A percentile compares a stretch with the other conserved stretches of the same genome.
These are phyloP conservation scores for Pomacea canaliculata DNA, from an alignment of 2,888 invertebrate genomes.

Conservation along the genomic window DNA sequence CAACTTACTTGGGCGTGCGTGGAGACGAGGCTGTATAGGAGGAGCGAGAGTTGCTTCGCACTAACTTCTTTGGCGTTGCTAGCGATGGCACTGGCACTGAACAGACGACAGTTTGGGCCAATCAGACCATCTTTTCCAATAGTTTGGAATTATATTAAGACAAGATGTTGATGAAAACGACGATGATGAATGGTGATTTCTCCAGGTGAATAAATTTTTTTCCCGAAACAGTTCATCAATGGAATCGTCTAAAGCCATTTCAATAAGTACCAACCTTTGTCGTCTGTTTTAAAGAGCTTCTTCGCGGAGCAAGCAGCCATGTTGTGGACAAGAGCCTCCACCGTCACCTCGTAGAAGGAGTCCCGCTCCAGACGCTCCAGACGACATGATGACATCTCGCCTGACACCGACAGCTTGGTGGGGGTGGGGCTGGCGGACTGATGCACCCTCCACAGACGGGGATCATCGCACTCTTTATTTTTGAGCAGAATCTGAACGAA, in stretches of 20 bases:
- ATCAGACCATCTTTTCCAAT: too few species aligned
- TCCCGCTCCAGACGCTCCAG: slow-evolving; percentile 22
- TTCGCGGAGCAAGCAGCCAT: neutral
- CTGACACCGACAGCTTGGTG: slow-evolving; percentile 15
- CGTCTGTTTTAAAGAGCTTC: slow-evolving; percentile 25
- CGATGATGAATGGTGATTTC: neutral
- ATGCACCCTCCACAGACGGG: slow-evolving; percentile 19
- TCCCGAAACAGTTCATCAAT: neutral
- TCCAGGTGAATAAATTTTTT: neutral
- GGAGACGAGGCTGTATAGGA: neutral
- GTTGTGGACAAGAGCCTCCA: slow-evolving; percentile 23
- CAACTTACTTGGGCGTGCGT: slow-evolving; percentile 12
- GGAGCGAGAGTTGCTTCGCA: slow-evolving; percentile 12
- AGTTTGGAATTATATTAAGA: neutral
- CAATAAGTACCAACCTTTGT: slow-evolving; percentile 21
- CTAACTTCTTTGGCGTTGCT: slow-evolving; percentile 15
- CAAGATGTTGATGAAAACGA: neutral
- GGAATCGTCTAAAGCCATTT: neutral
- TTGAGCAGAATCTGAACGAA: slow-evolving; percentile 22
- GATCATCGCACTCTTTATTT: slow-evolving; percentile 28
- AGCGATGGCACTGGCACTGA: slow-evolving; percentile 13
- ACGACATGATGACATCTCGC: slow-evolving; percentile 18
- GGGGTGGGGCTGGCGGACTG: slow-evolving; percentile 16
- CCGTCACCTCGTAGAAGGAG: slow-evolving; percentile 28
- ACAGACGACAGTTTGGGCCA: neutral